Conservation (phyloP, 2,113 vertebrate genomes). For the Apteryx mantelli region DNA sequence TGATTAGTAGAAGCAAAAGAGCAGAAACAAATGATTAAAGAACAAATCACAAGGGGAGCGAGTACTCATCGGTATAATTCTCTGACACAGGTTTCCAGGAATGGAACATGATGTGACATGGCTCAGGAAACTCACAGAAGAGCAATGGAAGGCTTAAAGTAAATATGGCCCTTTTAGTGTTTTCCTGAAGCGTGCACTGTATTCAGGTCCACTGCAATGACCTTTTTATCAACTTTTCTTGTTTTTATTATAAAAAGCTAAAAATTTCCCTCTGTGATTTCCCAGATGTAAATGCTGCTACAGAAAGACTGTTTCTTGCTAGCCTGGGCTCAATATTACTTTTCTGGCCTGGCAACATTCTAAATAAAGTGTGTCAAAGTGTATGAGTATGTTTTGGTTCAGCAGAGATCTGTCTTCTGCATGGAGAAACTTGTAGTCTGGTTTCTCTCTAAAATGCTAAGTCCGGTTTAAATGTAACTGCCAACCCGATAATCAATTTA, state of each 20-base stretch:
- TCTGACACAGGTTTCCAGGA: background rate
- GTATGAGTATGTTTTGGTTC: fast-evolving
- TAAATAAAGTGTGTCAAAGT: background rate
- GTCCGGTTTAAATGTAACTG: background rate
- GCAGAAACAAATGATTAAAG: background rate
- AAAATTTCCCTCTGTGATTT: background rate
- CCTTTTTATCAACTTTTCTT: background rate
- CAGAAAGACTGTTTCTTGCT: background rate
- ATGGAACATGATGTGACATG: fast-evolving
- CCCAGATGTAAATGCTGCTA: background rate
- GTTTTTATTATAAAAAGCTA: background rate
- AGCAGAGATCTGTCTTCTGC: background rate
- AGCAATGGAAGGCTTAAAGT: background rate
- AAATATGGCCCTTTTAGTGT: background rate
- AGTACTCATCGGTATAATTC: background rate
- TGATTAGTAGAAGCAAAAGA: background rate
- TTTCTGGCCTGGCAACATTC: background rate
- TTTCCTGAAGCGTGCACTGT: background rate
- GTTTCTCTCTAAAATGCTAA: background rate
- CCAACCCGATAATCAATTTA: background rate
- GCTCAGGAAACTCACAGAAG: background rate
- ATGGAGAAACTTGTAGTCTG: background rate
- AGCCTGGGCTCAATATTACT: background rate
- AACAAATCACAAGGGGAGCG: background rate
- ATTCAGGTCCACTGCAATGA: background rate